phyloP scores from a whole-genome alignment of 2,113 vertebrate species.

The Neopipo cinnamomea region DNA sequence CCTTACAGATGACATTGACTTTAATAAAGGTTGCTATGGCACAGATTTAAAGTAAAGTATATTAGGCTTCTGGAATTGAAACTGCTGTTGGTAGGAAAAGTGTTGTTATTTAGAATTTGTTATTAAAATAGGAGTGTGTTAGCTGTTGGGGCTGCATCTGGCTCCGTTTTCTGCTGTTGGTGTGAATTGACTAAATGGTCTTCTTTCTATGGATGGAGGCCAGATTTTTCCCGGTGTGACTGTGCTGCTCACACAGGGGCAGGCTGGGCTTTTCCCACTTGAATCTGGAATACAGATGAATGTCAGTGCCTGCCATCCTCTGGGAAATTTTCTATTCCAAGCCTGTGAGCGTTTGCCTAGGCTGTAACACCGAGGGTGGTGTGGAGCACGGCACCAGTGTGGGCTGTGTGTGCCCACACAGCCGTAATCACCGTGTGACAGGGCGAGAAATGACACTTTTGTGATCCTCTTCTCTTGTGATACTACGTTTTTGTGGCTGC shows the following conservation, averaged over 20 bases:
- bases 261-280: neutral
- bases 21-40: slow-evolving; percentile 20
- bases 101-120: neutral
- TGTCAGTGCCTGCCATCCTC: neutral
- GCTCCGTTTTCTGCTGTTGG: neutral
- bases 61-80: neutral
- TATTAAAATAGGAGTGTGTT: neutral
- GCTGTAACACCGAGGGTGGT: neutral
- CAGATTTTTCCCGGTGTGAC: neutral
- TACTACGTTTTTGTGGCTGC: neutral
- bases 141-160: neutral
- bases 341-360: neutral
- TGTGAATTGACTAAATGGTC: neutral
- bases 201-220: neutral
- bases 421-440: neutral
- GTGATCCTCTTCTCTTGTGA: neutral
- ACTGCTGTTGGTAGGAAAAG: neutral
- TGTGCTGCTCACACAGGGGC: neutral
- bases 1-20: slow-evolving; percentile 43
- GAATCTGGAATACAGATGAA: neutral
- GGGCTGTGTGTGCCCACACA: neutral
- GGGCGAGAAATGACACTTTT: neutral
- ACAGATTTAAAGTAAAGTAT: slow-evolving; percentile 4
- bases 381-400: neutral
- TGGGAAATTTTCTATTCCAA: neutral